Evolutionary conservation across 1,140 invertebrate genomes (phyloP), one percentile per base, ranked within the genome.

Genomic region (Bombus confusus): DNA sequence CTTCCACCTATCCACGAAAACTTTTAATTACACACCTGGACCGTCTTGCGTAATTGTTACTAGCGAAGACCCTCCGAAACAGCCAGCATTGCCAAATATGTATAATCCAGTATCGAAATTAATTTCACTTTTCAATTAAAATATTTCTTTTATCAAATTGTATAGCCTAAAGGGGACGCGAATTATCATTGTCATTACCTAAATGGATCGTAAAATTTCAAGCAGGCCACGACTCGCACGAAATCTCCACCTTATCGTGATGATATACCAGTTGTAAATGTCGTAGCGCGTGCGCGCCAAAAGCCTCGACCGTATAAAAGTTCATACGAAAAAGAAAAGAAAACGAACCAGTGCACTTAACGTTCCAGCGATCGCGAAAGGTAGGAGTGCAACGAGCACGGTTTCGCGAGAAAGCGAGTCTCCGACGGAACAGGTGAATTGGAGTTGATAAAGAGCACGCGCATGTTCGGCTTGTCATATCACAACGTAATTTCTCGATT

Each of bases 401-500:
- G 15, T 10, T n/a, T 69, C 43, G 57, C 71, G 62, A 31, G 74
- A 83, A 83, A 78, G 74, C 62, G 59, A 39, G n/a, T 31, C 22
- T 31, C 43, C 47, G 1, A 37, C 37, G 81, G 52, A 69, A 52
- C 78, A 80, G 64, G 64, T 69, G 78, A 69, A 69, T 52, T 69
- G 41, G 0, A 39, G 78, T 8, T 80, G 62, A 68, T 78, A 84
- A 84, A 31, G 22, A 68, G 57, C 25, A 68, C n/a, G n/a, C 68
- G 47, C 73, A 1, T 47, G 41, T 25, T 12, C 39, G n/a, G 15
- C 3, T 34, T 47, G 31, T 80, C 68, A 13, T 73, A 85, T 83
- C 74, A 52, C 52, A 73, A 66, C 52, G 77, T 47, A 72, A 64
- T 85, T 85, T 80, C 83, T 37, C 57, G 52, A 72, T 62, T 72